phyloP scores from a whole-genome alignment of 2,113 vertebrate species.

The Platichthys flesus region DNA sequence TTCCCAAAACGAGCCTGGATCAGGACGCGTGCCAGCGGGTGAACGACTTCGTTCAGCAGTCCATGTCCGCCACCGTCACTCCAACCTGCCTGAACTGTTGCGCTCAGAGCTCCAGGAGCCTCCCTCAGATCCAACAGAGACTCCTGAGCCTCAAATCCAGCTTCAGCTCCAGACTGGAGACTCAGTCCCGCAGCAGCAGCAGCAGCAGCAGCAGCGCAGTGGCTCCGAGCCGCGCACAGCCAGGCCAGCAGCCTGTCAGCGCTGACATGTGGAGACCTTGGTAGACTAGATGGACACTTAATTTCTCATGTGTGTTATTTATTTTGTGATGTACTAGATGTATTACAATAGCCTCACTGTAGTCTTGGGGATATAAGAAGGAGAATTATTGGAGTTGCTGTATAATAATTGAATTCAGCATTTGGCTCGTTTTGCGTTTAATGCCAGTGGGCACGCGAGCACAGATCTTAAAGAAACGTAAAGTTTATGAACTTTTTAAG shows the following conservation, averaged over 20 bases:
- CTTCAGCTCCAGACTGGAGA: constrained; percentile 56
- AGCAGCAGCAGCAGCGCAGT: background rate
- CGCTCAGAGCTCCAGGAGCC: constrained; percentile 63
- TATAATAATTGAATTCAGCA: constrained; percentile 33
- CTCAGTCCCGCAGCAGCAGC: constrained; percentile 51
- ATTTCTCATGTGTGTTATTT: constrained; percentile 37
- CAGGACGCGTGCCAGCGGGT: constrained; percentile 79
- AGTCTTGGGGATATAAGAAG: constrained; percentile 3
- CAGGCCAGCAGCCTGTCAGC: constrained; percentile 30
- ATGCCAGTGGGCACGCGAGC: constrained; percentile 54
- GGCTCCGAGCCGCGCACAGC: constrained; percentile 26
- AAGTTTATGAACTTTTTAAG: constrained; percentile 65
- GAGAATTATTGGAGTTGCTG: constrained; percentile 36
- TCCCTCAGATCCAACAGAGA: constrained; percentile 75
- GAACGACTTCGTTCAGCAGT: constrained; percentile 81
- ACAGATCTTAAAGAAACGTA: constrained; percentile 72
- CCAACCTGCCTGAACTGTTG: constrained; percentile 75
- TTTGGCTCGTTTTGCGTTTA: constrained; percentile 59
- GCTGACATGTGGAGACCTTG: constrained; percentile 84
- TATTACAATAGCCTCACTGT: background rate
- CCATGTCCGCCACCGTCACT: constrained; percentile 51
- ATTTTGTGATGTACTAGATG: constrained; percentile 25
- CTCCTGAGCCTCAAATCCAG: constrained; percentile 73
- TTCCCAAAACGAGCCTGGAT: constrained; percentile 81
- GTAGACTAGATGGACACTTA: constrained; percentile 72